Evolutionary conservation across 2,113 vertebrate genomes (phyloP), one percentile per base, ranked within the genome.

Genomic region (Hemibagrus wyckioides): DNA sequence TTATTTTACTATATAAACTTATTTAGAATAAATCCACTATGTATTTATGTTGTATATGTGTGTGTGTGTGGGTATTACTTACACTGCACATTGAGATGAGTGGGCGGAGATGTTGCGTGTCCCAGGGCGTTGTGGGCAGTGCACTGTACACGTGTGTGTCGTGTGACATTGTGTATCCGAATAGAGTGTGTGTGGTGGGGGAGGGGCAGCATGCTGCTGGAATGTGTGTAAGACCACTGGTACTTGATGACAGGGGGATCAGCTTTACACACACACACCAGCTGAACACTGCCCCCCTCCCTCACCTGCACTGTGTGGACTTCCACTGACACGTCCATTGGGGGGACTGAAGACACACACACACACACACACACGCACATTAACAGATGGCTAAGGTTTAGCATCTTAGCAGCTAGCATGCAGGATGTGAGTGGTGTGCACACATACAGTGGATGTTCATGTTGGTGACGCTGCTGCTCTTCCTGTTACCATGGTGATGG

Each of bases 401-500:
- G 14, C 39, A 48, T 82, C 14, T 59, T n/a, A 82, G 39, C 23
- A 4, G 4, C 28, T 30, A 50, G 59, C 21, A 61, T 28, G 56
- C 39, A 44, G 6, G 57, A 14, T 3, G 57, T 41, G 6, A 61
- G 23, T 10, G 6, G 25, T n/a, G 41, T 69, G 75, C 25, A 50
- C 30, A 87, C 94, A 93, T 89, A 96, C 96, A 96, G 57, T 92
- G 94, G 36, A 96, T 92, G 39, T 93, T 93, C 36, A 96, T 85
- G 56, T 93, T 85, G 63, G 83, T 91, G 0, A 59, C 25, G 1
- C 28, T 56, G 4, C 85, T 44, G 33, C 89, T 28, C 39, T 21
- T 48, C 75, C 85, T 88, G 36, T 63, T 86, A 33, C 90, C 91
- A 13, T 92, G 90, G 75, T 92, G 93, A 50, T 28, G 88, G 39